These are phyloP conservation scores for Pelagia noctiluca DNA, from an alignment of 30 jellyfish, hydroid and myxozoan genomes.

Conservation along the genomic window DNA sequence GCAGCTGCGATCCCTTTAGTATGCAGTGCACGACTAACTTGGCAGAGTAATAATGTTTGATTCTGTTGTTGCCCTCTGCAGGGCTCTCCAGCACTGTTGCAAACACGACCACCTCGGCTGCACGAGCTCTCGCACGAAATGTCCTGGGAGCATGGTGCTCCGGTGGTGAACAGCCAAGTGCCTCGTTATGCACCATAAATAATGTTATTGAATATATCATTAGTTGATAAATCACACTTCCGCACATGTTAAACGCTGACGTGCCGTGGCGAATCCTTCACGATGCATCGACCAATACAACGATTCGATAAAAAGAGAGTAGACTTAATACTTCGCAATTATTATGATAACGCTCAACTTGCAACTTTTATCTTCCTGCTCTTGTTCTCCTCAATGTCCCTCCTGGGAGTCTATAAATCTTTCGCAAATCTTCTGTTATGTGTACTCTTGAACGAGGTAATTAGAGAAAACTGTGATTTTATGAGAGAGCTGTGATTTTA, in stretches of 20 bases:
- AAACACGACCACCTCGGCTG: conserved; percentile 77
- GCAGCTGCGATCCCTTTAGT: conserved; percentile 66
- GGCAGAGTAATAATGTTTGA: conserved; percentile 53
- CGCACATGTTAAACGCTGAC: conserved; percentile 53
- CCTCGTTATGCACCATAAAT: conserved; percentile 43
- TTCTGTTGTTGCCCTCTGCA: neutral
- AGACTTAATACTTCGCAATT: too few species aligned
- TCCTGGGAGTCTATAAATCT: neutral
- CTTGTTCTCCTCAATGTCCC: neutral
- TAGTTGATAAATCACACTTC: conserved; percentile 46
- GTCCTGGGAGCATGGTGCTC: conserved; percentile 35
- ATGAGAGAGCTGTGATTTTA: too few species aligned
- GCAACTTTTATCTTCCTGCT: too few species aligned
- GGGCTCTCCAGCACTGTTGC: conserved; percentile 81
- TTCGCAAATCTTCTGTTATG: neutral
- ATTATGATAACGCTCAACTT: too few species aligned
- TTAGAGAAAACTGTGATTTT: neutral
- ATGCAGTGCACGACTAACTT: conserved; percentile 70
- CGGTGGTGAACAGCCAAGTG: conserved; percentile 71
- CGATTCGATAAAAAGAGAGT: neutral
- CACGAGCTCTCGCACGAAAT: conserved; percentile 77
- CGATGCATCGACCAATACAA: neutral
- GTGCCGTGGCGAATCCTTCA: conserved; percentile 2
- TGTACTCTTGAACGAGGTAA: neutral
- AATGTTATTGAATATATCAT: conserved; percentile 20